Base-by-base conservation (phyloP, 2,113 vertebrate species). In the Catagonus wagneri region DNA sequence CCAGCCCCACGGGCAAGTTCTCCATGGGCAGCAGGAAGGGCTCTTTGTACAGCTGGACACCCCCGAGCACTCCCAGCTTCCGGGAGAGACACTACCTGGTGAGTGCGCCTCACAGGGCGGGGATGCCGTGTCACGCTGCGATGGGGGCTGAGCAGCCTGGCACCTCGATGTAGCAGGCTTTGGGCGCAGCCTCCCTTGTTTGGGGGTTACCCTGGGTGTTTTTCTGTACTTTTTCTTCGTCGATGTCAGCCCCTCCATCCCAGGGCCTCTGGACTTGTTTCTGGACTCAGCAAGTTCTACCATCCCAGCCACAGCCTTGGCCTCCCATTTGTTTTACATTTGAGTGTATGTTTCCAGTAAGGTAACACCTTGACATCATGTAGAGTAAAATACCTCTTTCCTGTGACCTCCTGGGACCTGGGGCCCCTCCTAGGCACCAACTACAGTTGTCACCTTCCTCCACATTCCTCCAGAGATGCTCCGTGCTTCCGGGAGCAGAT, bases 1-100 rank as follows among this genome's bases (percentile, higher is more conserved):
- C 98, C 93, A 98, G 98, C 68, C 98, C 98, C 25, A 94, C 98
- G 11, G 98, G 98, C 98, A 99, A 98, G 96, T 98, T 98, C 83
- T 99, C 99, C 1, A 68, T 99, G 97, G 98, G 99, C 34, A 99
- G 99, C 98, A 99, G 99, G 92, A 99, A 99, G 98, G 98, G 98
- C 52, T 99, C 99, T 0, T 93, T 99, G 7, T 99, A 99, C 98
- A 99, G 98, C 98, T 99, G 99, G 99, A 99, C 99, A 0, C 99
- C 99, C 4, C 99, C 99, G 0, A 99, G 98, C 96, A 99, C 99
- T 0, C 99, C 99, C 56, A 99, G 99, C 98, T 99, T 99, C 98
- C 99, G 99, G 2, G 99, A 99, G 98, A 99, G 99, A 27, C 99
- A 99, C 96, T 99, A 99, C 93, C 98, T 99, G 96, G 99, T 99